phyloP scores from a whole-genome alignment of 2,113 vertebrate genomes.

The Erythrolamprus reginae region DNA sequence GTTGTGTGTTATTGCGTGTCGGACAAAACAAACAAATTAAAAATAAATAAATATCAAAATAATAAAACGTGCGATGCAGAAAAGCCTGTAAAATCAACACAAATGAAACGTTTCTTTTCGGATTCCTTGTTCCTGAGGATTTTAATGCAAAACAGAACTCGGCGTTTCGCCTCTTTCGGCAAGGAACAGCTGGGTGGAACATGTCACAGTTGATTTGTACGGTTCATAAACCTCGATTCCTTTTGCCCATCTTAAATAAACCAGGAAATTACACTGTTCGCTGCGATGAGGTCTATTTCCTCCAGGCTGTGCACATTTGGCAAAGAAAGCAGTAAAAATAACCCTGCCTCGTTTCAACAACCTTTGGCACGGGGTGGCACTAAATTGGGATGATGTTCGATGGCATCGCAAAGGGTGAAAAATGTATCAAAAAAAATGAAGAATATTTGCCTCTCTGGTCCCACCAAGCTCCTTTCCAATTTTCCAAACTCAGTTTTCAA shows the following conservation, averaged over 20 bases:
- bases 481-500: not conserved
- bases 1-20: no score
- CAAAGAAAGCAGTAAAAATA: not conserved
- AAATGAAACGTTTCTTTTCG: not conserved
- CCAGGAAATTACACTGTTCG: not conserved
- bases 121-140: not conserved
- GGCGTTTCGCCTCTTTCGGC: not conserved
- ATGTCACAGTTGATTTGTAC: not conserved
- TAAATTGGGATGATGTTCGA: not conserved
- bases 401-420: not conserved
- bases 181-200: not conserved
- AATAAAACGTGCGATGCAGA: not conserved
- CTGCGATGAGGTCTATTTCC: not conserved
- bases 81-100: not conserved
- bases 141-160: not conserved
- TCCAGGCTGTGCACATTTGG: not conserved
- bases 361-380: not conserved
- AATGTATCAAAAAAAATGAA: not conserved
- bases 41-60: not conserved
- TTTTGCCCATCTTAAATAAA: not conserved
- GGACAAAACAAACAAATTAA: no score
- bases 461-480: not conserved
- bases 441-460: not conserved
- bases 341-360: not conserved
- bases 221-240: not conserved